Conservation (phyloP, 2,113 vertebrate species). For the Callipepla californica region DNA sequence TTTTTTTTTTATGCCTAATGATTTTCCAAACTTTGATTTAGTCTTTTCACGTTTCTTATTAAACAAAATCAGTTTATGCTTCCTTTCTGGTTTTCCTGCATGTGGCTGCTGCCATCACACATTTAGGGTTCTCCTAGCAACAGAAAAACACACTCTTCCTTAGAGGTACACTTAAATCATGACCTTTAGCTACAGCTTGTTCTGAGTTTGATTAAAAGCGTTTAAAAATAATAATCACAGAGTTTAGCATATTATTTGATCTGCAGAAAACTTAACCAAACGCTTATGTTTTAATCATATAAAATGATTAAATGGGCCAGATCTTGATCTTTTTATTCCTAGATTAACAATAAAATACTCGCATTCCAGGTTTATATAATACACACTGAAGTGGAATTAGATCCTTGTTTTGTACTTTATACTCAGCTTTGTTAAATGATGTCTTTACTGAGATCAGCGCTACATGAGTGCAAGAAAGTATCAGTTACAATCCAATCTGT, state of each 20-base stretch:
- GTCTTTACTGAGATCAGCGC: not conserved
- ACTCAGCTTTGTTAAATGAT: not conserved
- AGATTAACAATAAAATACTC: not conserved
- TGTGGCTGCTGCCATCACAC: conserved; percentile 25
- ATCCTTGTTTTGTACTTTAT: not conserved
- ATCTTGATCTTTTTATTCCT: not conserved
- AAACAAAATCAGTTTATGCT: conserved; percentile 1
- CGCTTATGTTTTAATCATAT: not conserved
- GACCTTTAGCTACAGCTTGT: conserved; percentile 51
- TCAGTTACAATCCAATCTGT: not conserved
- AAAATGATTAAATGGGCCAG: not conserved
- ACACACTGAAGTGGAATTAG: not conserved
- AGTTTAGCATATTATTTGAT: not conserved
- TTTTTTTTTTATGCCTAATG: not conserved
- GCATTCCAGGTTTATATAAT: not conserved
- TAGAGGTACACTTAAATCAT: conserved; percentile 38
- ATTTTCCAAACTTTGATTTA: conserved; percentile 2
- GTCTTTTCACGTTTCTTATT: conserved; percentile 18
- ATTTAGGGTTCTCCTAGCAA: conserved; percentile 70
- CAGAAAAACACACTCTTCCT: conserved; percentile 59
- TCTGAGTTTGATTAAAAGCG: conserved; percentile 54
- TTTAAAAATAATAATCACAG: conserved; percentile 25
- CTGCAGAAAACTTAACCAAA: not conserved
- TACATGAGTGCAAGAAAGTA: accelerated
- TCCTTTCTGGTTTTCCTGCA: conserved; percentile 47